Percentiles rank a stretch among this genome's conserved stretches.
Conservation (phyloP, 2,797 vertebrate species). For the Acomys russatus region DNA sequence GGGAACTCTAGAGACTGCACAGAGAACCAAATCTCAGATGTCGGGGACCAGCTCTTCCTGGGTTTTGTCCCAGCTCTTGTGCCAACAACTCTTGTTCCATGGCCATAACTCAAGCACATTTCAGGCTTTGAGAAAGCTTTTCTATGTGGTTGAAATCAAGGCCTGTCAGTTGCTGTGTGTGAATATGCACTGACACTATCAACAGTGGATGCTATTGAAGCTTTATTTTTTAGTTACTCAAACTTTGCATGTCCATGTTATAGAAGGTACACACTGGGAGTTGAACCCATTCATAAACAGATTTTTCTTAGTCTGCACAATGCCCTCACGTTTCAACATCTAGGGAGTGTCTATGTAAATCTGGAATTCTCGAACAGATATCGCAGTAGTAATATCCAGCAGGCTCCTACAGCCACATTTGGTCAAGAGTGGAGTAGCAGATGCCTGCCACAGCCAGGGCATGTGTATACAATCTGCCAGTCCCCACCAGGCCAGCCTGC, state of each 20-base stretch:
- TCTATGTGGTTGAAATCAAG: not conserved
- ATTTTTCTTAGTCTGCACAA: not conserved
- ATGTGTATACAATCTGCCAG: not conserved
- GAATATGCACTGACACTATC: not conserved
- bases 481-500: not conserved
- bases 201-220: not conserved
- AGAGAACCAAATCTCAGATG: not conserved
- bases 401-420: not conserved
- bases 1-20: not conserved
- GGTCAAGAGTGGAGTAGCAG: not conserved
- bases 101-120: too few species aligned
- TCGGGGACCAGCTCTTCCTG: not conserved
- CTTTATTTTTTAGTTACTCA: slow-evolving; percentile 9
- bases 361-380: slow-evolving; percentile 2
- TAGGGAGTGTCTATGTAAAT: not conserved
- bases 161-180: not conserved
- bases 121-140: not conserved
- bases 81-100: not conserved
- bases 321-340: not conserved
- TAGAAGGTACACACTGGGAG: not conserved
- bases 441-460: not conserved
- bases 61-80: not conserved
- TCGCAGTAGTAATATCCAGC: not conserved
- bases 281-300: not conserved
- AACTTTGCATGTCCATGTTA: not conserved